A percentile compares a stretch with the other conserved stretches of the same genome.
Evolutionary conservation across 2,797 vertebrate species (phyloP).

Genomic region (Sebastes melanostomus): DNA sequence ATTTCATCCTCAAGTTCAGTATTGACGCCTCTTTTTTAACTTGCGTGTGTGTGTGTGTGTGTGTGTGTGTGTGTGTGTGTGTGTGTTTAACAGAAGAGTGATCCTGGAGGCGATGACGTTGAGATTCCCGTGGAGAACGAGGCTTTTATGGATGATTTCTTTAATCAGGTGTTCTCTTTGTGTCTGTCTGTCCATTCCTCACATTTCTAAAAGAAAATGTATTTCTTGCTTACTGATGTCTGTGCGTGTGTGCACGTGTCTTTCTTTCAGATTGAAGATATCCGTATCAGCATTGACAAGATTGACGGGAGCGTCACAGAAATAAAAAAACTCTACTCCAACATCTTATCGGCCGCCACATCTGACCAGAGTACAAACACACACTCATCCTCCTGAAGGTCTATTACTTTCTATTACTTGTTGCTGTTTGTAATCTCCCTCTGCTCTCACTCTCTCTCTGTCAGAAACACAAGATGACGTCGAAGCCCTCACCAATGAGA

Average conservation of each 20-base stretch:
- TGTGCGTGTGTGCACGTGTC: not conserved
- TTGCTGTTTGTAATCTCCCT: not conserved
- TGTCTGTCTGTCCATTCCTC: not conserved
- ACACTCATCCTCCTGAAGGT: not conserved
- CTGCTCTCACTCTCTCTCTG: not conserved
- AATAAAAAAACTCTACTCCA: constrained; percentile 92
- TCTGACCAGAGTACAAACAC: constrained; percentile 89
- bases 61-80: constrained; percentile 1
- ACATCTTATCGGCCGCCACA: constrained; percentile 92
- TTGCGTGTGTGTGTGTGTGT: not conserved
- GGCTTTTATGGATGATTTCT: constrained; percentile 96
- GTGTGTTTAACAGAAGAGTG: constrained; percentile 79
- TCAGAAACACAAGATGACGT: constrained; percentile 93
- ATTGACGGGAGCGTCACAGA: constrained; percentile 89
- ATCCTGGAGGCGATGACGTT: constrained; percentile 84
- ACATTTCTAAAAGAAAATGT: not conserved
- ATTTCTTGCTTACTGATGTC: not conserved
- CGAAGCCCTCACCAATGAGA: constrained; percentile 89
- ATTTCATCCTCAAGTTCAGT: not conserved
- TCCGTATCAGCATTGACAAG: constrained; percentile 90
- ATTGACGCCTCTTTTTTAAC: not conserved
- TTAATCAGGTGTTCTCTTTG: constrained; percentile 84
- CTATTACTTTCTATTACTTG: accelerated
- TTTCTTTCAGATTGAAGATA: constrained; percentile 88
- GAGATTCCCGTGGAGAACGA: constrained; percentile 89